Percentiles rank a stretch among this genome's conserved stretches.
These are phyloP conservation scores for Passer domesticus DNA, from an alignment of 2,113 vertebrate species.

Conservation along the genomic window DNA sequence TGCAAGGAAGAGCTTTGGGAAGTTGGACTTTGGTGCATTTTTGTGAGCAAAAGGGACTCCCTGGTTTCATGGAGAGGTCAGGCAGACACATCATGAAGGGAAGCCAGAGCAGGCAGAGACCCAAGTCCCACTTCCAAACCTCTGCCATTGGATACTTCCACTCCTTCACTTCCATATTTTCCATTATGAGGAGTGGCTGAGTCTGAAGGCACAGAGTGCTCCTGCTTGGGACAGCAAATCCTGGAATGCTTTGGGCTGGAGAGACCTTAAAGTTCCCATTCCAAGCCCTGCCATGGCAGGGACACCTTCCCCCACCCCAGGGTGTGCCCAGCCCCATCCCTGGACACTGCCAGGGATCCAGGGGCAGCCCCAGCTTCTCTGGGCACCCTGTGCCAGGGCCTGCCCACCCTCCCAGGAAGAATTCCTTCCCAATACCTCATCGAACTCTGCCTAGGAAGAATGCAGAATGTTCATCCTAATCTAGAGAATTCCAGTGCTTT, in stretches of 20 bases:
- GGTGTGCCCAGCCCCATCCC: accelerated
- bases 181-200: background rate
- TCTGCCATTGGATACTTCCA: background rate
- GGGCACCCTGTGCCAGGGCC: background rate
- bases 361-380: background rate
- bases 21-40: background rate
- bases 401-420: accelerated
- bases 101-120: background rate
- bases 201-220: background rate
- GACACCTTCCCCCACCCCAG: background rate
- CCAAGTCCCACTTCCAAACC: background rate
- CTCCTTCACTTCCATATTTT: background rate
- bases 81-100: background rate
- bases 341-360: accelerated
- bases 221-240: background rate
- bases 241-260: background rate
- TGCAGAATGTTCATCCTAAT: background rate
- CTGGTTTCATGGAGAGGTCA: background rate
- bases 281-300: background rate
- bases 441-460: background rate
- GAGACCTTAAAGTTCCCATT: background rate
- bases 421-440: background rate
- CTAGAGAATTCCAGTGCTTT: background rate
- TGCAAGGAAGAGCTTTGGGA: background rate
- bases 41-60: background rate